phyloP scores from a whole-genome alignment of 37 sponge, comb jelly and placozoan genomes.

The Mnemiopsis leidyi region DNA sequence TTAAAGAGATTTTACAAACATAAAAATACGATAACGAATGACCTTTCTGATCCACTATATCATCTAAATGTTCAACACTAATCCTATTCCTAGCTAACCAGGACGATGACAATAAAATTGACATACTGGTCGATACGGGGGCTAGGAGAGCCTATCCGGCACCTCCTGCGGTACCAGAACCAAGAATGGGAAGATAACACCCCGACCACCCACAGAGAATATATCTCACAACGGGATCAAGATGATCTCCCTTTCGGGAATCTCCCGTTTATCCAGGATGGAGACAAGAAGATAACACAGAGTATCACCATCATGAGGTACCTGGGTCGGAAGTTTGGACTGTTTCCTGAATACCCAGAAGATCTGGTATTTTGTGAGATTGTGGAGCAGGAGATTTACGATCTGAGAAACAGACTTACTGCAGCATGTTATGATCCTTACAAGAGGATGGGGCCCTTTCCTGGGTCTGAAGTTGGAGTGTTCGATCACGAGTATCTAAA shows the following conservation, averaged over 20 bases:
- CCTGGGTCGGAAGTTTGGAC: slow-evolving; percentile 18
- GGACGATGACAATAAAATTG: slow-evolving; percentile 22
- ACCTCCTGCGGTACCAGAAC: background rate
- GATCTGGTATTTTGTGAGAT: slow-evolving; percentile 1
- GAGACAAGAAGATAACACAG: background rate
- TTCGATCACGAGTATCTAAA: slow-evolving; percentile 41
- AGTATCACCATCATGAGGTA: slow-evolving; percentile 27
- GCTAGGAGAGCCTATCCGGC: background rate
- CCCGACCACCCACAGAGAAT: background rate
- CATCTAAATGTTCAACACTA: no score
- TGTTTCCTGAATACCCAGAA: background rate
- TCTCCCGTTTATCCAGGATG: slow-evolving; percentile 3
- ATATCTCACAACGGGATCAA: background rate
- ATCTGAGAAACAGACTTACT: background rate
- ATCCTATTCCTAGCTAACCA: no score
- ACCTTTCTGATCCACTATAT: no score
- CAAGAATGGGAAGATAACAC: background rate
- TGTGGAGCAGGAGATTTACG: slow-evolving; percentile 18
- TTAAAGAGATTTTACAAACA: no score
- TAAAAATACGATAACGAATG: no score
- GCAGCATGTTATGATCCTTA: background rate
- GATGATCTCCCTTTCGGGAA: background rate
- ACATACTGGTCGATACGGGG: slow-evolving; percentile 19
- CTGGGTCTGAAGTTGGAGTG: background rate
- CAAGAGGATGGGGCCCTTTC: background rate